Evolutionary conservation across 2,113 vertebrate species (phyloP).

Genomic region (Heterochromis multidens): DNA sequence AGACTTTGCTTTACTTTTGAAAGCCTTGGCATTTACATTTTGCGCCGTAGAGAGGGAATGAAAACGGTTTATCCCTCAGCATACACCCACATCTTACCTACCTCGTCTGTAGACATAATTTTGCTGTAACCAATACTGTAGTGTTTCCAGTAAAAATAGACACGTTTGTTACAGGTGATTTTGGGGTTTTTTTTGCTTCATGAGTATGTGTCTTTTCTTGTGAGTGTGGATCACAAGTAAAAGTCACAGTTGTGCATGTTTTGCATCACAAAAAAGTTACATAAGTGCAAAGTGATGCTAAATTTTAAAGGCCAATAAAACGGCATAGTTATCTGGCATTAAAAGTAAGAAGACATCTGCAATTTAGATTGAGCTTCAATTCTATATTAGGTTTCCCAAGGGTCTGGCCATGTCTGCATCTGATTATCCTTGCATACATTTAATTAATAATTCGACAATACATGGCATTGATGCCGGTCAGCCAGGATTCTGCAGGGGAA

Average conservation of each 20-base stretch:
- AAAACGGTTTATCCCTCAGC: conserved; percentile 1
- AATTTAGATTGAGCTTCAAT: conserved; percentile 66
- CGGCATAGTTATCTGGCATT: conserved; percentile 23
- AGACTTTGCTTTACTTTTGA: conserved; percentile 62
- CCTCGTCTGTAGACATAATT: not conserved
- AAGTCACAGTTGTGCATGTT: not conserved
- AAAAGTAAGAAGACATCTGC: conserved; percentile 51
- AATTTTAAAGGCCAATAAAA: conserved; percentile 40
- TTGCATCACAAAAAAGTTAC: conserved; percentile 28
- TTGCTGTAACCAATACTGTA: not conserved
- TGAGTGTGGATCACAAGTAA: not conserved
- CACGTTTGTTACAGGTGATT: not conserved
- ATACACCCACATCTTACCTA: not conserved
- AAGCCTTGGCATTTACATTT: conserved; percentile 70
- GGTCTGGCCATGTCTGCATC: conserved; percentile 59
- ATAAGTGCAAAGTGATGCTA: conserved; percentile 50
- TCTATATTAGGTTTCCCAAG: conserved; percentile 45
- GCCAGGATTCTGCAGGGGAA: conserved; percentile 49
- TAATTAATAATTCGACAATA: conserved; percentile 71
- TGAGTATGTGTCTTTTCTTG: not conserved
- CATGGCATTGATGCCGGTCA: conserved; percentile 61
- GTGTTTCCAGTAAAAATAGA: not conserved
- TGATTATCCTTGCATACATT: conserved; percentile 67
- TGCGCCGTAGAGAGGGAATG: conserved; percentile 14
- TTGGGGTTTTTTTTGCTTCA: not conserved